A percentile compares a stretch with the other conserved stretches of the same genome.
Evolutionary conservation across 2,797 vertebrate species (phyloP).

Genomic region (Nannoperca obscura): DNA sequence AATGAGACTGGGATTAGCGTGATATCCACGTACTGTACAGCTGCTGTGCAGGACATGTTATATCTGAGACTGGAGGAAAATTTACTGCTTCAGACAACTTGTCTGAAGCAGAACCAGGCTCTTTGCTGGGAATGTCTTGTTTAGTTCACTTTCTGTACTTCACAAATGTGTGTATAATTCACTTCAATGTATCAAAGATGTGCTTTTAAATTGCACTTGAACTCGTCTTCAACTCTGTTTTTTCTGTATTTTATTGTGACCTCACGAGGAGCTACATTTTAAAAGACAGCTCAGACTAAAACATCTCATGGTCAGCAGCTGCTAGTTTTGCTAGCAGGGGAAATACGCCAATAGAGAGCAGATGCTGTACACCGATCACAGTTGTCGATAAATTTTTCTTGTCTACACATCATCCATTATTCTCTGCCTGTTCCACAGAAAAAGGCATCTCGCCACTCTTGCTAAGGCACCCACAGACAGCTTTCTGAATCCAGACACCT

Average conservation of each 20-base stretch:
- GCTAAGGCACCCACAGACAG: slow-evolving; percentile 61
- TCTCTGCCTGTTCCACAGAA: slow-evolving; percentile 44
- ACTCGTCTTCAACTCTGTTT: slow-evolving; percentile 6
- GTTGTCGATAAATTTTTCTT: slow-evolving; percentile 71
- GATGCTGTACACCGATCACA: slow-evolving; percentile 62
- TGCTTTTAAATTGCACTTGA: slow-evolving; percentile 24
- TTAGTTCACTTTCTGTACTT: slow-evolving; percentile 9
- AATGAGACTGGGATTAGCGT: slow-evolving; percentile 71
- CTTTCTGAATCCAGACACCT: slow-evolving; percentile 73
- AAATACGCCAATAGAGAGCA: slow-evolving; percentile 57
- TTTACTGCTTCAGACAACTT: slow-evolving; percentile 31
- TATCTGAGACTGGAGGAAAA: slow-evolving; percentile 30
- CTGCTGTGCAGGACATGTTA: slow-evolving; percentile 28
- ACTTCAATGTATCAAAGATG: slow-evolving; percentile 25
- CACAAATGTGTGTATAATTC: slow-evolving; percentile 19
- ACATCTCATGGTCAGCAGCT: slow-evolving; percentile 64
- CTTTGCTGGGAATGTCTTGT: slow-evolving; percentile 5
- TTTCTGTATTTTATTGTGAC: slow-evolving; percentile 36
- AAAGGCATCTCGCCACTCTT: slow-evolving; percentile 53
- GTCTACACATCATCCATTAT: slow-evolving; percentile 64
- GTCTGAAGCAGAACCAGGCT: slow-evolving; percentile 27
- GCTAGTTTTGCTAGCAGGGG: slow-evolving; percentile 41
- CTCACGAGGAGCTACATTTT: slow-evolving; percentile 38
- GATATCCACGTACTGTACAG: slow-evolving; percentile 44
- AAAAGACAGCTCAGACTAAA: slow-evolving; percentile 44